Evolutionary conservation across 2,113 vertebrate species (phyloP).

Genomic region (Opisthocomus hoazin): DNA sequence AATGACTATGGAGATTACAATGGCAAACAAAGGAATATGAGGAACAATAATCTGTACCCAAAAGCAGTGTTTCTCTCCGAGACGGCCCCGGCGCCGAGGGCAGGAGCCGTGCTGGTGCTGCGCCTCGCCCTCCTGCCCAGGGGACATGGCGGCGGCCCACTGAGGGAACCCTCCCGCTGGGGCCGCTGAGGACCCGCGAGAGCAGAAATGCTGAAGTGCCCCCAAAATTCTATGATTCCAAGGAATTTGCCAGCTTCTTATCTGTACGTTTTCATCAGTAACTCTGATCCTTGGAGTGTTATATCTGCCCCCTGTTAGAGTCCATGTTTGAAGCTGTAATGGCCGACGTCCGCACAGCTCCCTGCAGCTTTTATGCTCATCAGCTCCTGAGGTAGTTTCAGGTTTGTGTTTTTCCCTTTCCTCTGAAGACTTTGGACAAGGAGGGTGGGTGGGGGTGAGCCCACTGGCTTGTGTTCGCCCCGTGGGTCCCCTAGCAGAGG

Average conservation of each 20-base stretch:
- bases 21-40: conserved; percentile 66
- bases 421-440: not conserved
- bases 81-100: rapidly evolving
- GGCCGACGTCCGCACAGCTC: rapidly evolving
- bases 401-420: not conserved
- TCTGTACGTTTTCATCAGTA: rapidly evolving
- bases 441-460: not conserved
- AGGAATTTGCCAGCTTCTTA: not conserved
- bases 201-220: not conserved
- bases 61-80: not conserved
- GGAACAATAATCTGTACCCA: not conserved
- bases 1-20: conserved; percentile 63
- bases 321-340: rapidly evolving
- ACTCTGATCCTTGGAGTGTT: not conserved
- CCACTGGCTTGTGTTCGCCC: rapidly evolving
- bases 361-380: not conserved
- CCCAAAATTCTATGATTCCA: not conserved
- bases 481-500: rapidly evolving
- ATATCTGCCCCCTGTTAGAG: not conserved
- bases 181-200: rapidly evolving
- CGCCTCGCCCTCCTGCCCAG: not conserved
- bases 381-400: not conserved
- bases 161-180: not conserved
- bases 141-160: rapidly evolving
- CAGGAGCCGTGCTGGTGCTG: rapidly evolving